These are phyloP conservation scores for Lontra canadensis DNA, from an alignment of 2,113 vertebrate genomes.

Conservation along the genomic window DNA sequence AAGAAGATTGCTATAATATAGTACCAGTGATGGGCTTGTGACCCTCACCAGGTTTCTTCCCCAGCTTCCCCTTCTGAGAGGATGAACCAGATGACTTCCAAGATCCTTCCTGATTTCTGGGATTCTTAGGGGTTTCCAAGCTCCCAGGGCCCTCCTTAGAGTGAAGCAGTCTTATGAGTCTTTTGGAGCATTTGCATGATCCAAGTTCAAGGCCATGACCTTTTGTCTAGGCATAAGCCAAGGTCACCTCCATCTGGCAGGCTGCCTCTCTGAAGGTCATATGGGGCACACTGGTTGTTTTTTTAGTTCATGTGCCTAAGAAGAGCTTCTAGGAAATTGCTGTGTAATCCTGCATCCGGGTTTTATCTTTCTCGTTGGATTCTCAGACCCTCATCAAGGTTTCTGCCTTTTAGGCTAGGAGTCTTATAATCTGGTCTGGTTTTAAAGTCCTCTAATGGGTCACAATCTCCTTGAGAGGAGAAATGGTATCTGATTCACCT, in stretches of 20 bases:
- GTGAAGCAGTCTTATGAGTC: neutral
- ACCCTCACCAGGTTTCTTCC: neutral
- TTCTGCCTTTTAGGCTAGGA: neutral
- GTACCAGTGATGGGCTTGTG: neutral
- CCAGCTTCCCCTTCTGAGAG: neutral
- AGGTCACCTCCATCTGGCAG: neutral
- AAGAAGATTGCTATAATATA: neutral
- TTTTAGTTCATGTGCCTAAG: neutral
- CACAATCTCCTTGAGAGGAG: neutral
- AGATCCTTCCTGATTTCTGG: neutral
- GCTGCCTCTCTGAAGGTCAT: neutral
- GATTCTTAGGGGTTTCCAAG: neutral
- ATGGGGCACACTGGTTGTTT: neutral
- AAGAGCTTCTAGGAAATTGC: neutral
- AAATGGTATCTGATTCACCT: neutral
- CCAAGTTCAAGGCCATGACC: neutral
- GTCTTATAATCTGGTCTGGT: neutral
- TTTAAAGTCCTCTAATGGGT: neutral
- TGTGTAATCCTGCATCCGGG: neutral
- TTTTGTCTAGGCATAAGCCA: neutral
- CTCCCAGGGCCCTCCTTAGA: neutral
- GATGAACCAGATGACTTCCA: neutral
- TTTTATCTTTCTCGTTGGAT: neutral
- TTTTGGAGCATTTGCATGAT: neutral
- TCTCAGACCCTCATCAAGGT: neutral